Base-by-base conservation (phyloP, 2,797 vertebrate species). In the Ciconia nigra region DNA sequence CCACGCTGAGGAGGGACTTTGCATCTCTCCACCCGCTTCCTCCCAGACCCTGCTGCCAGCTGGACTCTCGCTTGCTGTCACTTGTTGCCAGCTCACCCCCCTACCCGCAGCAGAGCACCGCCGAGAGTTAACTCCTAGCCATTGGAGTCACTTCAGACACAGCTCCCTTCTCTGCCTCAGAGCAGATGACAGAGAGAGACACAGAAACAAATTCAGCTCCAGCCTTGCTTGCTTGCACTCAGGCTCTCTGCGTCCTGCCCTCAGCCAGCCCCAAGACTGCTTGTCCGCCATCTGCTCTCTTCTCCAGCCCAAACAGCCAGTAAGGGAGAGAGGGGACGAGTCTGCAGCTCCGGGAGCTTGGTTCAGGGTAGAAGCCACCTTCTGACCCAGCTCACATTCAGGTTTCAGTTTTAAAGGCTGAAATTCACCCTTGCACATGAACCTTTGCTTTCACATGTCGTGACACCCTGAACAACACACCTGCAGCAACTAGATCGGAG, bases 31-130 rank as follows among this genome's bases (percentile, higher is more conserved):
- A 33, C 83, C 33, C 8, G 72, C 87, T 51, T 62, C 79, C 85
- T 72, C 54, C 52, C 39, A 28, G 78, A 13, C 87, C 93, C 73
- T 31, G 70, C 87, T 83, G 95, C 92, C 96, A 89, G 92, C 94
- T 92, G 89, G 92, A 87, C 82, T 52, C 87, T 33, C 0, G 0
- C 41, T 80, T 4, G 6, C 93, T 8, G 8, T 83, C 95, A 83
- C 92, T 89, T 92, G 89, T 85, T 88, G 95, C 95, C 96, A 89
- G 0, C 88, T 84, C 6, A 0, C 37, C 80, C 73, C 83, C 63
- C 54, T 55, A 25, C 42, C 59, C 18, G 1, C 3, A 3, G 74
- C 94, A 74, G 18, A 54, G 52, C 55, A 41, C 7, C 67, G 41
- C 28, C 12, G 10, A 7, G 78, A 57, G 92, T 22, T 72, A 58